A percentile compares a stretch with the other conserved stretches of the same genome.
phyloP scores from a whole-genome alignment of 2,797 vertebrate species.

The Eutrigla gurnardus region DNA sequence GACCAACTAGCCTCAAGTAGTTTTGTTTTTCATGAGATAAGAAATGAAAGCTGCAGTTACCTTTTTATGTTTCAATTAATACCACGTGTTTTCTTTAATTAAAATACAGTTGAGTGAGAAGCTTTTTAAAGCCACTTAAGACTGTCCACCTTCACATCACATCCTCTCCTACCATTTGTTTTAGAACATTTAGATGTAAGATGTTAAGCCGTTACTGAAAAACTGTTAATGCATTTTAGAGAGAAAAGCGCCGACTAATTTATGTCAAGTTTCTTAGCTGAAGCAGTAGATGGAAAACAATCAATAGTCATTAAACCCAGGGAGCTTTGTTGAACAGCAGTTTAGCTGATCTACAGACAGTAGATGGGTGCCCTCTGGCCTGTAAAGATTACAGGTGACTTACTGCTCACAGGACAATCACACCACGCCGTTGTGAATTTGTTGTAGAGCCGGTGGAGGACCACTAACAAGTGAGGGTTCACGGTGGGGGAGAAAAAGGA shows the following conservation, averaged over 20 bases:
- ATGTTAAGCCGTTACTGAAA: slow-evolving; percentile 58
- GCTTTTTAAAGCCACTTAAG: slow-evolving; percentile 22
- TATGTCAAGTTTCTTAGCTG: slow-evolving; percentile 77
- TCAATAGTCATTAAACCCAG: slow-evolving; percentile 81
- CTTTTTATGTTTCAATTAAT: slow-evolving; percentile 22
- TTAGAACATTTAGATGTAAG: slow-evolving; percentile 44
- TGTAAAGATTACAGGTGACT: slow-evolving; percentile 82
- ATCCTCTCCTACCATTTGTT: slow-evolving; percentile 32
- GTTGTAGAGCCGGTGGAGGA: slow-evolving; percentile 42
- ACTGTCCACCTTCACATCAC: slow-evolving; percentile 19
- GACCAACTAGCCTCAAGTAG: slow-evolving; percentile 26
- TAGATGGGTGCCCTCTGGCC: slow-evolving; percentile 70
- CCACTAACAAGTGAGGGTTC: slow-evolving; percentile 57
- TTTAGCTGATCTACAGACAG: slow-evolving; percentile 75
- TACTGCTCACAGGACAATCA: slow-evolving; percentile 64
- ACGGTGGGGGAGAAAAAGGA: slow-evolving; percentile 25
- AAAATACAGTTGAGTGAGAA: background rate
- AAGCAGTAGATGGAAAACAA: slow-evolving; percentile 75
- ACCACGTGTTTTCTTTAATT: background rate
- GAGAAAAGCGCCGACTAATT: slow-evolving; percentile 71
- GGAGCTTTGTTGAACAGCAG: slow-evolving; percentile 74
- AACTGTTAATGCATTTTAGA: slow-evolving; percentile 70
- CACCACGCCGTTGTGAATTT: slow-evolving; percentile 60
- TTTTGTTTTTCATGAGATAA: slow-evolving; percentile 54
- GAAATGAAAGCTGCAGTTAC: slow-evolving; percentile 29